phyloP scores from a whole-genome alignment of 1,140 invertebrate species.

The Ptiloglossa arizonensis region DNA sequence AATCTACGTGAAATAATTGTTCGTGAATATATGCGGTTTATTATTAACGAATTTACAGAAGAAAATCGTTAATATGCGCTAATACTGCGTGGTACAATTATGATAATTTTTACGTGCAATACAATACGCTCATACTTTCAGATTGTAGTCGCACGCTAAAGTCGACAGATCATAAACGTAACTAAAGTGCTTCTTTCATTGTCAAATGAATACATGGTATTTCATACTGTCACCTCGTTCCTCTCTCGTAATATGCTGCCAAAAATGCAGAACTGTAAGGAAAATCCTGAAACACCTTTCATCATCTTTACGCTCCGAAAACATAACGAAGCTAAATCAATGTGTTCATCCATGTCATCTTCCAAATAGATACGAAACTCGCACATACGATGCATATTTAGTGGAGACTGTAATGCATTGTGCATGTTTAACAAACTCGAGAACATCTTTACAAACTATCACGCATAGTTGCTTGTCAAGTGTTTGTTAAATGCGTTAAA shows the following conservation, averaged over 20 bases:
- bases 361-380: background rate
- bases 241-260: background rate
- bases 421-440: constrained; percentile 23
- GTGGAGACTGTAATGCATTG: background rate
- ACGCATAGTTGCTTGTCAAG: constrained; percentile 4
- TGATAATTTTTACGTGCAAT: background rate
- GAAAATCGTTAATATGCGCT: constrained; percentile 57
- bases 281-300: background rate
- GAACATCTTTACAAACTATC: constrained; percentile 30
- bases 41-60: constrained; percentile 61
- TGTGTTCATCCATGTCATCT: background rate
- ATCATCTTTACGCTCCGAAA: background rate
- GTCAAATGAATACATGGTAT: constrained; percentile 19
- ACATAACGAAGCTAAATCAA: constrained; percentile 1
- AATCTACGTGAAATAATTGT: constrained; percentile 18
- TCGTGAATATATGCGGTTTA: constrained; percentile 49
- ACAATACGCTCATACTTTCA: background rate
- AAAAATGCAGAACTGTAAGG: background rate
- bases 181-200: background rate
- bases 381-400: constrained; percentile 6
- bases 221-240: background rate
- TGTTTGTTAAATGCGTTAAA: constrained; percentile 26
- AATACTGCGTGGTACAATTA: constrained; percentile 61
- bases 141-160: background rate
- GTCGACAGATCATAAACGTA: background rate